Evolutionary conservation across 1,140 invertebrate species (phyloP), one percentile per base, ranked within the genome.

Genomic region (Apocrypta bakeri): DNA sequence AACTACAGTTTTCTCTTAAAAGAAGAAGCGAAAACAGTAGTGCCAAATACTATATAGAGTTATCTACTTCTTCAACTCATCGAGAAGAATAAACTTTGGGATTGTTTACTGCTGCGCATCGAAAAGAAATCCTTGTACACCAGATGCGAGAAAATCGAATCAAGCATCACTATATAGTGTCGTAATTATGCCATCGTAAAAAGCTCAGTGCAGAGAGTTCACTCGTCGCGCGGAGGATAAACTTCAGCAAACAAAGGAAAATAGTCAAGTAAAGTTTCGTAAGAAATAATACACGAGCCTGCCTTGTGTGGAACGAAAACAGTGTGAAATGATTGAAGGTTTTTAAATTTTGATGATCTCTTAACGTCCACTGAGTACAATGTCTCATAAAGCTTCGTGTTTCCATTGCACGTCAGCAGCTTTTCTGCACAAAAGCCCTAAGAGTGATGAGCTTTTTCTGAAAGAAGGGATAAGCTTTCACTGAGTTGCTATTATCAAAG

Each of bases 41-140:
- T 56, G 6, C 48, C 42, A 17, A 48, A 48, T 48, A 48, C 4
- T 17, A 4, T 17, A 37, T 37, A 9, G 37, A 37, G 37, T 37
- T 14, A 11, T 7, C 7, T 42, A 14, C 11, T 42, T 42, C 40
- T n/a, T 14, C 3, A 21, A 6, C n/a, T 69, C 27, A 25, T 69
- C 77, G 77, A 68, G 61, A 78, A 68, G 75, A 79, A 79, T 79
- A 69, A 79, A 79, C 33, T 79, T 69, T 14, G 25, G 27, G 29
- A 71, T 79, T 69, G 37, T 68, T 48, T 48, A 69, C 77, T 8
- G 73, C 25, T 48, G 40, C 25, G 42, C 25, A 66, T 24, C 74
- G 61, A 61, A 56, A 27, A 77, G 69, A 37, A 40, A 40, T 72
- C 21, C 42, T 64, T 2, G 75, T 24, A 24, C 31, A 21, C 25